A percentile compares a stretch with the other conserved stretches of the same genome.
Evolutionary conservation across 2,113 vertebrate species (phyloP).

Genomic region (Tachuris rubrigastra): DNA sequence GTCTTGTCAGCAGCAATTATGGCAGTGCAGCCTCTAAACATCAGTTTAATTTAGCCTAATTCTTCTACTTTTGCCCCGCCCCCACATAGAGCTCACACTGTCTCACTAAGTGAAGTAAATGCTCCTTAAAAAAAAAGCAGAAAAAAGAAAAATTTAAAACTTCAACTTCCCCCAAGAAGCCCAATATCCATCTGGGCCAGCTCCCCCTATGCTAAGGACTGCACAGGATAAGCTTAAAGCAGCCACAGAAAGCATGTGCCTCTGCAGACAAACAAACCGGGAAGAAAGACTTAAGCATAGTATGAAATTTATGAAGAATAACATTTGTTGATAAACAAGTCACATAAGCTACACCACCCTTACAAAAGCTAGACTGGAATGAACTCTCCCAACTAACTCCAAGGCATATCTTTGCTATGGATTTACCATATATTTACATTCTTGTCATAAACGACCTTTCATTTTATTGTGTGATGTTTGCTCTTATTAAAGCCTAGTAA

Average conservation of each 20-base stretch:
- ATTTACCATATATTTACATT: conserved; percentile 61
- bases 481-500: conserved; percentile 67
- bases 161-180: accelerated
- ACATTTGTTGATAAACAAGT: conserved; percentile 26
- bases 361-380: not conserved
- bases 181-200: not conserved
- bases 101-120: not conserved
- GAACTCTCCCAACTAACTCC: not conserved
- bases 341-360: conserved; percentile 2
- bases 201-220: not conserved
- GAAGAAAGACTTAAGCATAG: not conserved
- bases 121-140: not conserved
- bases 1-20: not conserved
- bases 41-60: not conserved
- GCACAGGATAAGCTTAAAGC: not conserved
- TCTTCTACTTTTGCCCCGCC: not conserved
- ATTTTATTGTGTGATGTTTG: conserved; percentile 62
- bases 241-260: not conserved
- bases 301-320: not conserved
- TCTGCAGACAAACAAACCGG: not conserved
- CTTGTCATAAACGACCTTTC: conserved; percentile 71
- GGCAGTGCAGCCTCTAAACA: not conserved
- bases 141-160: not conserved
- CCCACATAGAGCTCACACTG: not conserved
- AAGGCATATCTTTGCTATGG: conserved; percentile 4